Conservation (phyloP, 2,888 invertebrate genomes). For the Drosophila buzzatii region DNA sequence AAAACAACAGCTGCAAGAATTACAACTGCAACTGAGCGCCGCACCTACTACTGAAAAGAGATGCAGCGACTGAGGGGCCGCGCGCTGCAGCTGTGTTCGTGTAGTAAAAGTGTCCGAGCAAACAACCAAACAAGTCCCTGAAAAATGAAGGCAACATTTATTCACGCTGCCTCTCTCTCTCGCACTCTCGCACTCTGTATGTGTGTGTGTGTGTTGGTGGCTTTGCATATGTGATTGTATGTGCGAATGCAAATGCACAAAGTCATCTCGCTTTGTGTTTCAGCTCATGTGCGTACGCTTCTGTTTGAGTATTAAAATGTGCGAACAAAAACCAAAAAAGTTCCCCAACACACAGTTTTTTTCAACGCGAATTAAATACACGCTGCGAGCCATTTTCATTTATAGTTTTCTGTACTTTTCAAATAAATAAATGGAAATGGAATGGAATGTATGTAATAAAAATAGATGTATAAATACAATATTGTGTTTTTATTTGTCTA, state of each 20-base stretch:
- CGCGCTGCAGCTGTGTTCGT: not conserved
- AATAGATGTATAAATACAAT: not conserved
- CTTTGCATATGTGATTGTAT: conserved; percentile 11
- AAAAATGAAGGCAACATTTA: conserved; percentile 76
- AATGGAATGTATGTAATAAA: not conserved
- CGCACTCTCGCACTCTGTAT: not conserved
- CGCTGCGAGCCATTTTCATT: conserved; percentile 8
- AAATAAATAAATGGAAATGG: not conserved
- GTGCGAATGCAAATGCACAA: conserved; percentile 66
- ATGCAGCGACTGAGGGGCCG: not conserved
- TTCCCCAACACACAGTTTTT: not conserved
- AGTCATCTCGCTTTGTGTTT: conserved; percentile 56
- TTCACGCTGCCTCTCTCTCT: conserved; percentile 50
- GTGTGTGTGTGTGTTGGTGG: conserved; percentile 11
- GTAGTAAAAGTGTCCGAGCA: conserved; percentile 33
- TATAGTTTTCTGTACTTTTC: not conserved
- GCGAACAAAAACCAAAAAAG: conserved; percentile 53
- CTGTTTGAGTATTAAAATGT: conserved; percentile 77
- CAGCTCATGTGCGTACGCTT: conserved; percentile 59
- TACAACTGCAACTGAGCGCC: conserved; percentile 66
- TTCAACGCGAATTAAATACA: conserved; percentile 14
- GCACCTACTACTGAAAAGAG: conserved; percentile 39
- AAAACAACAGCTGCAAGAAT: conserved; percentile 53
- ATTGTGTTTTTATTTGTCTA: not conserved
- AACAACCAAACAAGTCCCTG: conserved; percentile 68